These are phyloP conservation scores for Thalpophila matura DNA, from an alignment of 2,888 invertebrate genomes.

Conservation along the genomic window DNA sequence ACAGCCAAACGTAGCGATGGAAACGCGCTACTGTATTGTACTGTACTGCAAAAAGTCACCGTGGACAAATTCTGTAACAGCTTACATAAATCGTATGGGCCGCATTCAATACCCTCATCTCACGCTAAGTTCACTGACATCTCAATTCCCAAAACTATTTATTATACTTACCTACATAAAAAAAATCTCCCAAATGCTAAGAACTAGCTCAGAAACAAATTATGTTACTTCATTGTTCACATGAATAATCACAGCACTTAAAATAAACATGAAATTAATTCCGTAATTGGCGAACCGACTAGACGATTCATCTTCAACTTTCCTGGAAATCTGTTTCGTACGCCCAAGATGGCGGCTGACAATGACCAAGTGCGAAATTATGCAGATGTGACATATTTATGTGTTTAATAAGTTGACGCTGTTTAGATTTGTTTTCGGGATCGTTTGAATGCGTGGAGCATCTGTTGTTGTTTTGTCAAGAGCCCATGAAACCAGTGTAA, in stretches of 20 bases:
- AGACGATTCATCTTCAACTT: constrained; percentile 63
- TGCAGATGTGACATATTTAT: constrained; percentile 52
- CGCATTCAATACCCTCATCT: too few relatives aligned
- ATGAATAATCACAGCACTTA: constrained; percentile 41
- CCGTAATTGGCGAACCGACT: constrained; percentile 59
- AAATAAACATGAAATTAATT: constrained; percentile 62
- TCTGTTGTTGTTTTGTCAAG: neutral
- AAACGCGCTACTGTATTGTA: too few relatives aligned
- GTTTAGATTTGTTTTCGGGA: constrained; percentile 11
- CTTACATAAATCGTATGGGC: too few relatives aligned
- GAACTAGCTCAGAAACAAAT: constrained; percentile 5
- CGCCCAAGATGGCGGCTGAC: constrained; percentile 66
- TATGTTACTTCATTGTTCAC: constrained; percentile 20
- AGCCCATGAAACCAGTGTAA: too few relatives aligned
- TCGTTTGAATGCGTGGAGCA: constrained; percentile 7
- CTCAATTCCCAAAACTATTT: neutral
- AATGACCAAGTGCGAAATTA: constrained; percentile 59
- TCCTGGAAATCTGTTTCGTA: constrained; percentile 69
- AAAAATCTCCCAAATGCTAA: neutral
- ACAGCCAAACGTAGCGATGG: too few relatives aligned
- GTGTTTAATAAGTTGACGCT: constrained; percentile 46
- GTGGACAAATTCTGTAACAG: too few relatives aligned
- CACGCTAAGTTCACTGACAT: neutral
- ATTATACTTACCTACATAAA: too few relatives aligned
- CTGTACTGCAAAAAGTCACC: too few relatives aligned